Percentiles rank a stretch among this genome's conserved stretches.
phyloP scores from a whole-genome alignment of 1,140 invertebrate species.

The Temnothorax longispinosus region DNA sequence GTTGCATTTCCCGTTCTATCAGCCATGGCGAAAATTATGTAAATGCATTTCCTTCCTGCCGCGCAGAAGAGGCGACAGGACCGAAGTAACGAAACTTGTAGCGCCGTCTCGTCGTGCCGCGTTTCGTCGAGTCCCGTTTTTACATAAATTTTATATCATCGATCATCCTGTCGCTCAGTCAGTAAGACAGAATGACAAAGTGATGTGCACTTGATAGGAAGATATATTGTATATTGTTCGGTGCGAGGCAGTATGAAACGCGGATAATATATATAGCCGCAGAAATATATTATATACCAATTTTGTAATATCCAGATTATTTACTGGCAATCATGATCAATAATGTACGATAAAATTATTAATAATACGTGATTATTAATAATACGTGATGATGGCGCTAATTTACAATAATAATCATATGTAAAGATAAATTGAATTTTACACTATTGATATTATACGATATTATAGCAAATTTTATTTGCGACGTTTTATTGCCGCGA shows the following conservation, averaged over 20 bases:
- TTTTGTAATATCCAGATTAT: not conserved
- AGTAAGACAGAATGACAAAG: conserved; percentile 4
- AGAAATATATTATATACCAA: not conserved
- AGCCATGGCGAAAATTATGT: conserved; percentile 62
- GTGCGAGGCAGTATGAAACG: not conserved
- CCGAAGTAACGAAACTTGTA: conserved; percentile 29
- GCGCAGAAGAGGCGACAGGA: not conserved
- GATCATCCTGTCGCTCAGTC: not conserved
- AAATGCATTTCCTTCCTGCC: conserved; percentile 40
- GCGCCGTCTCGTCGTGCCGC: not conserved
- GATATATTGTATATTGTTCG: not conserved
- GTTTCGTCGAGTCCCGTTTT: not conserved
- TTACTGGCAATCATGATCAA: not conserved
- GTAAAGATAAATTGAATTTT: conserved; percentile 5
- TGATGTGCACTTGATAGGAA: not conserved
- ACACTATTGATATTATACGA: not conserved
- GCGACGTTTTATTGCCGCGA: not conserved
- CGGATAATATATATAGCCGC: not conserved
- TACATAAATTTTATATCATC: conserved; percentile 35
- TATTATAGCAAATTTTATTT: not conserved
- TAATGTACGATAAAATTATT: not conserved
- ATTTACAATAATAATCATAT: conserved; percentile 2
- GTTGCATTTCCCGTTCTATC: conserved; percentile 40
- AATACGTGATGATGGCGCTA: not conserved
- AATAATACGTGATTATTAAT: not conserved